Evolutionary conservation across 2,888 invertebrate genomes (phyloP).

Genomic region (Himalopsyche anomala): DNA sequence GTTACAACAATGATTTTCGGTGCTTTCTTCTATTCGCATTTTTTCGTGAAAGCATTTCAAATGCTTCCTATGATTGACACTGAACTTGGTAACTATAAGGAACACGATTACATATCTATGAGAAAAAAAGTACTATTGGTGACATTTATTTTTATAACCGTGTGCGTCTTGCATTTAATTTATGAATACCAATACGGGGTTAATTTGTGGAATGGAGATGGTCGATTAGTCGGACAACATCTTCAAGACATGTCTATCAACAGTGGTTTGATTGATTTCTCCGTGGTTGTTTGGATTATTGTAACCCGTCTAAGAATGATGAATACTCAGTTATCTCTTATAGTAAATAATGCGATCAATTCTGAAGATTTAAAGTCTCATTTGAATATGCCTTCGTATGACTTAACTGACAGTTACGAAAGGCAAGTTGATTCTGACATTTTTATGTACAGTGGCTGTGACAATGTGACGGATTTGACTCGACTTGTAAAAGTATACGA

Average conservation of each 20-base stretch:
- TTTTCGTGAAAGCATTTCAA: constrained; percentile 57
- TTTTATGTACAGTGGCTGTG: background rate
- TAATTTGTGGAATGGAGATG: constrained; percentile 14
- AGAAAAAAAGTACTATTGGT: constrained; percentile 48
- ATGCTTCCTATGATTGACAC: constrained; percentile 53
- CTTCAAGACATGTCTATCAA: constrained; percentile 46
- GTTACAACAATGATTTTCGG: constrained; percentile 52
- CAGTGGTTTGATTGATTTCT: constrained; percentile 58
- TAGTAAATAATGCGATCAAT: background rate
- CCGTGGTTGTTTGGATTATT: constrained; percentile 57
- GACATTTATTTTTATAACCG: background rate
- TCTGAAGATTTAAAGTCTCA: background rate
- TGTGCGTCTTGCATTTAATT: constrained; percentile 6
- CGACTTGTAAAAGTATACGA: constrained; percentile 60
- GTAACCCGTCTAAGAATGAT: constrained; percentile 54
- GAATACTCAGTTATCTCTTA: constrained; percentile 52
- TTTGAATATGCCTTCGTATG: background rate
- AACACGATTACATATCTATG: constrained; percentile 52
- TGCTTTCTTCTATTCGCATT: constrained; percentile 58
- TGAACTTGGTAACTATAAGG: constrained; percentile 50
- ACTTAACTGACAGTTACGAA: background rate
- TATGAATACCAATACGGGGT: constrained; percentile 53
- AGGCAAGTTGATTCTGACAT: background rate
- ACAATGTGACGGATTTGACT: constrained; percentile 36
- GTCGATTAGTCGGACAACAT: constrained; percentile 35